Base-by-base conservation (phyloP, 1,140 invertebrate species). In the Aphelenchoides fujianensis region DNA sequence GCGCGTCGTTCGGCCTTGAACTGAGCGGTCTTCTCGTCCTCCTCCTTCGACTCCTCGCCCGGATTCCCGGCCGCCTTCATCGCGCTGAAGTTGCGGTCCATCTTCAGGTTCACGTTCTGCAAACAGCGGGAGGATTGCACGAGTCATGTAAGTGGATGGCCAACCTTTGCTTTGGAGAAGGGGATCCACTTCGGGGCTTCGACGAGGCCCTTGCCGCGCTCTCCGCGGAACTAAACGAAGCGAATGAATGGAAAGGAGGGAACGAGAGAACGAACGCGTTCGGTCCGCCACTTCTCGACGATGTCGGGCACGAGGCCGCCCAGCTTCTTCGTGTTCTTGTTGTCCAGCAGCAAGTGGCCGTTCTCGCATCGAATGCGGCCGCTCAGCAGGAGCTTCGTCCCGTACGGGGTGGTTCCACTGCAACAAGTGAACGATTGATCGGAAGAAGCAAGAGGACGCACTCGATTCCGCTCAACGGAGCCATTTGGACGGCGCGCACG, bases 271-370 rank as follows among this genome's bases (percentile, higher is more conserved):
- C 71, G 41, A 59, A 86, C 85, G 79, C 80, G 81, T 76, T 86
- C 86, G 1, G 85, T 69, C 72, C 86, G 79, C 85, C 85, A 86
- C 32, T 76, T 83, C 55, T 86, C 85, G 12, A 82, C 80, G 68
- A 86, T 54, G 62, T 79, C 81, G 7, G 84, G 80, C 0, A 86
- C 86, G 19, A 73, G 67, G 23, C 86, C 86, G 34, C 86, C 86
- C 28, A 86, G 75, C 19, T 81, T 63, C 32, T 73, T 74, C 3
- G 73, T 78, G 70, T 85, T 86, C 52, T 77, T 80, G 62, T 84
- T 82, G 34, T 77, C 81, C 5, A 86, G 76, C 54, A 85, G 74
- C n/a, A 86, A 74, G 67, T 85, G 84, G 31, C 80, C 81, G 54
- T 81, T 79, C 53, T 85, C 79, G 5, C 84, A 78, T 37, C 73